Evolutionary conservation across 37 sponge, comb jelly and placozoan species (phyloP), one percentile per base, ranked within the genome.

Genomic region (Cliona cf. orientalis): DNA sequence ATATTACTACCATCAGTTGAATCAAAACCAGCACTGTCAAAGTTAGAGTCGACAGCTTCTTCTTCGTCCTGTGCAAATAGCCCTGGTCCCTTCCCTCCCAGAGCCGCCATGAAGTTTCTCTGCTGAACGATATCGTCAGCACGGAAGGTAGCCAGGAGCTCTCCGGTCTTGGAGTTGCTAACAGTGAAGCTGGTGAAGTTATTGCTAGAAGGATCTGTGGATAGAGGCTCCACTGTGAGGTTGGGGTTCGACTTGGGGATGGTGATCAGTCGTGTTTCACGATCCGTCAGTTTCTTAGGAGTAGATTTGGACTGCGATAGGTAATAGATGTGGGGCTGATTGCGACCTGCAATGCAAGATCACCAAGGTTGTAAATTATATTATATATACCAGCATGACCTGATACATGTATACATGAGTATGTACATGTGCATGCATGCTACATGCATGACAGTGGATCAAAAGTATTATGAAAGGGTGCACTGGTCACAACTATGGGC

Each of bases 71-170:
- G 73, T 42, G 92, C 74, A 73, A 92, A 92, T 0, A 92, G 41
- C 0, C 93, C 93, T 42, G 71, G 74, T 22, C 93, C 88, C 46
- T 31, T 84, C 5, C 74, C 90, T 9, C 90, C 83, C 0, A 93
- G 86, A 19, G 86, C 80, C 5, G 87, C 89, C 89, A 93, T 89
- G 44, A 93, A 88, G 36, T 53, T 75, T 7, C 93, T 63, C 72
- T 83, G 81, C 75, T 89, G 83, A 11, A 82, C 82, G 23, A 85
- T 81, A 70, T 93, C 82, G 0, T 85, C 72, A 23, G 90, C 86
- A 74, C 79, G 80, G 68, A 86, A 77, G 2, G 75, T 75, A 31
- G 39, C 38, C 58, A 84, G 53, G 1, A 39, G 31, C n/a, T 73
- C 53, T 12, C 72, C 58, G 3, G 76, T 53, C 2, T 23, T 43